These are phyloP conservation scores for Spinus pinus DNA, from an alignment of 2,797 vertebrate species.

Conservation along the genomic window DNA sequence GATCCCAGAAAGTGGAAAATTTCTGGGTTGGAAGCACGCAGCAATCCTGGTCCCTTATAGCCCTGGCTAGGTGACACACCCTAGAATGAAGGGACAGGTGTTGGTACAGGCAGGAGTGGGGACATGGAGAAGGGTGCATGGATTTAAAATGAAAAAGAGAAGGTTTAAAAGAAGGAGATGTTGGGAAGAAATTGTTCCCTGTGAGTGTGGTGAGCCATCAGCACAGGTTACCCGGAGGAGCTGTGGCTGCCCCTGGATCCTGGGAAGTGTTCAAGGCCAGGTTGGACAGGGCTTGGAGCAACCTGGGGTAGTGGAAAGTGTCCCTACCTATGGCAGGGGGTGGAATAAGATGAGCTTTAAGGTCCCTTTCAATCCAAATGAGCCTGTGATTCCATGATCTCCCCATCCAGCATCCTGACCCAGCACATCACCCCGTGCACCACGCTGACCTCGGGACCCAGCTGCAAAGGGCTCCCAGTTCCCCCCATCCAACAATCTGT, in stretches of 20 bases:
- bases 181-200: background rate
- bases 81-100: fast-evolving
- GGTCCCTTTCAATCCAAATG: background rate
- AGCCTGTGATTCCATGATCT: background rate
- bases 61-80: background rate
- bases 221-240: background rate
- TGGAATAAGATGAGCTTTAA: background rate
- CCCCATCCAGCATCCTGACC: background rate
- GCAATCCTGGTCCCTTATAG: fast-evolving
- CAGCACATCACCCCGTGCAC: fast-evolving
- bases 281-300: fast-evolving
- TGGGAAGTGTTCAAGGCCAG: too few species aligned
- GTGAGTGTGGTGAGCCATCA: background rate
- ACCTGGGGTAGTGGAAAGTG: background rate
- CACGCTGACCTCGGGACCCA: background rate
- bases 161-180: background rate
- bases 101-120: background rate
- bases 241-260: background rate
- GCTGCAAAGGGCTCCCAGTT: background rate
- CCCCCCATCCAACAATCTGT: background rate
- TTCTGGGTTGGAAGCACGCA: fast-evolving
- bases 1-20: background rate
- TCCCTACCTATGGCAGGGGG: background rate
- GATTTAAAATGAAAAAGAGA: background rate
- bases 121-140: background rate